A percentile compares a stretch with the other conserved stretches of the same genome.
phyloP scores from a whole-genome alignment of 1,140 invertebrate genomes.

The Drosophila gunungcola region DNA sequence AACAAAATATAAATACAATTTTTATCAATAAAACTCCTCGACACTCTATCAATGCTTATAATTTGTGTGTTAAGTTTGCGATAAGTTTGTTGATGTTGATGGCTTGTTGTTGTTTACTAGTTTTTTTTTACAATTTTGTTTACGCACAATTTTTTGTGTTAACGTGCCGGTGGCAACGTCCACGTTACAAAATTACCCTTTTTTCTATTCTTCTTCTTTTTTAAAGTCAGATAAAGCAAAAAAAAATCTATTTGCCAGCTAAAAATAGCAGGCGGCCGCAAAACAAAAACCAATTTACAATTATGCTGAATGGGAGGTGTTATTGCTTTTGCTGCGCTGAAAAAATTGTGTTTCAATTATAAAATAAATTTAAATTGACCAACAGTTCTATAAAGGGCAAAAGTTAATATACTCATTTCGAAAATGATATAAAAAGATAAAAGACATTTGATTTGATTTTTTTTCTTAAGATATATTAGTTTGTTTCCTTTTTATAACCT shows the following conservation, averaged over 20 bases:
- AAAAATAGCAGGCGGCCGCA: conserved; percentile 55
- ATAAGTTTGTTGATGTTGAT: conserved; percentile 49
- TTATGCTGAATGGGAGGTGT: conserved; percentile 23
- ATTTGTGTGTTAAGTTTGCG: conserved; percentile 21
- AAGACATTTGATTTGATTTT: too few relatives aligned
- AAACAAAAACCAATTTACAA: conserved; percentile 39
- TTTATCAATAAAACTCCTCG: neutral
- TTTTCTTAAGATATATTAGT: too few relatives aligned
- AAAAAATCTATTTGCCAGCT: conserved; percentile 33
- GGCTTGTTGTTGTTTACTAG: conserved; percentile 50
- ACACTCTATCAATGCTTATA: conserved; percentile 2
- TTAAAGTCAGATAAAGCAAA: conserved; percentile 53
- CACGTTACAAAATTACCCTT: conserved; percentile 50
- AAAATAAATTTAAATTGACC: neutral
- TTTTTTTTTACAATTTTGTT: conserved; percentile 67
- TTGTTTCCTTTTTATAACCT: too few relatives aligned
- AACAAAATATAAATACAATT: neutral
- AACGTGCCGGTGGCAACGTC: conserved; percentile 70
- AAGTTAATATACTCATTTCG: neutral
- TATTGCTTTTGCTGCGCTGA: neutral
- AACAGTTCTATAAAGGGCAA: neutral
- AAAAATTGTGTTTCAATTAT: neutral
- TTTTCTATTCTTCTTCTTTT: conserved; percentile 36
- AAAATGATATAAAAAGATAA: too few relatives aligned
- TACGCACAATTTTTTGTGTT: conserved; percentile 58